Conservation (phyloP, 1,140 invertebrate species). For the Melitaea cinxia region DNA sequence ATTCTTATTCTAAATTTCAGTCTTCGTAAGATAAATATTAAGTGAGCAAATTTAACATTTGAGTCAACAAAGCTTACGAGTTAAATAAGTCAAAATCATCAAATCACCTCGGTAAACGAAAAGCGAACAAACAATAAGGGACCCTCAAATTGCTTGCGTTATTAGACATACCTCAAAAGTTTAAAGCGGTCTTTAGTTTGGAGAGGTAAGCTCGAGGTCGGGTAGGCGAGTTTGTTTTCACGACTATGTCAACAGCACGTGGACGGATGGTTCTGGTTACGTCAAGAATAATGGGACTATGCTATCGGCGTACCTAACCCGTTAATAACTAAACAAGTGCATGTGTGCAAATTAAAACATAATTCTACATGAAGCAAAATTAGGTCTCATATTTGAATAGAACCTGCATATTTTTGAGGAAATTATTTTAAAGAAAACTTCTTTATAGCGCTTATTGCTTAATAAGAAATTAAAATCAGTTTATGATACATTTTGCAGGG, state of each 20-base stretch:
- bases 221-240: constrained; percentile 68
- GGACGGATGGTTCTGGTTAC: constrained; percentile 3
- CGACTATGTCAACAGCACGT: constrained; percentile 59
- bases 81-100: constrained; percentile 79
- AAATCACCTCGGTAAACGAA: constrained; percentile 75
- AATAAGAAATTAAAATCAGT: background rate
- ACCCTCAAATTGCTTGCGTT: constrained; percentile 76
- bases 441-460: background rate
- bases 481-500: background rate
- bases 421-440: too few relatives aligned
- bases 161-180: constrained; percentile 77
- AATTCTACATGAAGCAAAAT: too few relatives aligned
- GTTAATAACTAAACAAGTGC: background rate
- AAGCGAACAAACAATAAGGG: constrained; percentile 66
- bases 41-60: constrained; percentile 38
- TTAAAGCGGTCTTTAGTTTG: constrained; percentile 74
- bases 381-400: too few relatives aligned
- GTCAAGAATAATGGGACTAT: constrained; percentile 14
- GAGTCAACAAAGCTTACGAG: constrained; percentile 50
- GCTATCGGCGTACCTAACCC: background rate
- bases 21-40: constrained; percentile 21
- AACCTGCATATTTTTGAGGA: too few relatives aligned
- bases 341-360: background rate
- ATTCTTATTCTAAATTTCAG: constrained; percentile 16
- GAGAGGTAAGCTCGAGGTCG: constrained; percentile 67